Evolutionary conservation across 2,797 vertebrate species (phyloP).

Genomic region (Acipenser oxyrinchus): DNA sequence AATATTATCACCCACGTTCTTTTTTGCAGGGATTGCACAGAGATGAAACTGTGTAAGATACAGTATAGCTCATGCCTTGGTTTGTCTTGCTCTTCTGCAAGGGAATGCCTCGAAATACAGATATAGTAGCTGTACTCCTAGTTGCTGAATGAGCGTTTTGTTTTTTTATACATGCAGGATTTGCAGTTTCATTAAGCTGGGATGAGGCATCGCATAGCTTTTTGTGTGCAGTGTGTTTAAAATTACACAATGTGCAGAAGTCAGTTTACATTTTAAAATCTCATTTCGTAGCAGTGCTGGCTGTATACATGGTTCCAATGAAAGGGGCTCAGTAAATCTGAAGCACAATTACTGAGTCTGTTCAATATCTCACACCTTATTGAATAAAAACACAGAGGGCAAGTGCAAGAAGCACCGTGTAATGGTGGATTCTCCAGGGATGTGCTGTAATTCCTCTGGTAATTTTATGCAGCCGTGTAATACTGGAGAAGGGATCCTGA

Average conservation of each 20-base stretch:
- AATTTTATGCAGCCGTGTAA: conserved; percentile 4
- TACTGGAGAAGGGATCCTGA: neutral
- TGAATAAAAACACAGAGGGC: conserved; percentile 16
- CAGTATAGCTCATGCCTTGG: too few species aligned
- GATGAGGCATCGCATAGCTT: neutral
- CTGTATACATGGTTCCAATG: neutral
- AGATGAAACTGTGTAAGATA: too few species aligned
- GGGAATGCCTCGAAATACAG: too few species aligned
- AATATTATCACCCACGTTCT: too few species aligned
- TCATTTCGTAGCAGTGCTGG: neutral
- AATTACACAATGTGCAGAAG: neutral
- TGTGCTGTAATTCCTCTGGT: neutral
- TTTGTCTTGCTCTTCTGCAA: too few species aligned
- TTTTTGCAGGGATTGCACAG: too few species aligned
- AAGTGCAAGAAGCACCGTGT: conserved; percentile 1
- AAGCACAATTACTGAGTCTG: conserved; percentile 3
- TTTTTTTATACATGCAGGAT: neutral
- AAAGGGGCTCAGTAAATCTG: conserved; percentile 6
- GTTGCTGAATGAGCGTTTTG: neutral
- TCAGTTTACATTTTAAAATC: neutral
- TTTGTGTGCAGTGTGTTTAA: neutral
- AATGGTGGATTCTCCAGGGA: conserved; percentile 6
- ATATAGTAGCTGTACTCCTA: too few species aligned
- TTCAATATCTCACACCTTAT: conserved; percentile 11
- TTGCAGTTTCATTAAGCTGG: neutral